Percentiles rank a stretch among this genome's conserved stretches.
These are phyloP conservation scores for Turritopsis dohrnii DNA, from an alignment of 30 jellyfish, hydroid and myxozoan species.

Conservation along the genomic window DNA sequence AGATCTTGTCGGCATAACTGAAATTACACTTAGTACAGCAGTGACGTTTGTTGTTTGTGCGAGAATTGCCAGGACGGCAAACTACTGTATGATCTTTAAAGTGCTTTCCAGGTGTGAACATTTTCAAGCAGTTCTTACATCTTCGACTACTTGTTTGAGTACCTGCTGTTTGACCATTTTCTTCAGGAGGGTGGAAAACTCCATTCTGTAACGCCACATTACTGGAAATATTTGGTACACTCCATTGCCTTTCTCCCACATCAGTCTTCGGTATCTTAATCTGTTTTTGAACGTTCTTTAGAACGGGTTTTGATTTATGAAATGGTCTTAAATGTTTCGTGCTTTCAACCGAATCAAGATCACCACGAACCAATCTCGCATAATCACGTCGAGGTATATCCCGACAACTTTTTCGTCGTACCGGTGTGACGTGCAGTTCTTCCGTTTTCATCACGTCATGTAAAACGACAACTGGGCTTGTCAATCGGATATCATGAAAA, in stretches of 20 bases:
- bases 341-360: neutral
- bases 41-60: too few species aligned
- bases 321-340: neutral
- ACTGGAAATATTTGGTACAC: too few species aligned
- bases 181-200: neutral
- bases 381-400: neutral
- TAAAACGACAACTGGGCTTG: neutral
- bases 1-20: neutral
- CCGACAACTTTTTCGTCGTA: neutral
- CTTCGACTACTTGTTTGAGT: neutral
- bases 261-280: neutral
- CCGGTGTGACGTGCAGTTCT: neutral
- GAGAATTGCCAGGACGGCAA: neutral
- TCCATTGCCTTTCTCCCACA: too few species aligned
- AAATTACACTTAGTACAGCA: neutral
- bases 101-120: neutral
- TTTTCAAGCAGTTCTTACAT: neutral
- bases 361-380: neutral
- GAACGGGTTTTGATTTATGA: neutral
- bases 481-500: neutral
- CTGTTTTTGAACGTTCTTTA: neutral
- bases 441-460: neutral
- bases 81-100: neutral
- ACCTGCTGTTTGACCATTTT: neutral
- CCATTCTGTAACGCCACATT: neutral